These are phyloP conservation scores for Neuroscelio doddi DNA, from an alignment of 2,888 invertebrate species.

Conservation along the genomic window DNA sequence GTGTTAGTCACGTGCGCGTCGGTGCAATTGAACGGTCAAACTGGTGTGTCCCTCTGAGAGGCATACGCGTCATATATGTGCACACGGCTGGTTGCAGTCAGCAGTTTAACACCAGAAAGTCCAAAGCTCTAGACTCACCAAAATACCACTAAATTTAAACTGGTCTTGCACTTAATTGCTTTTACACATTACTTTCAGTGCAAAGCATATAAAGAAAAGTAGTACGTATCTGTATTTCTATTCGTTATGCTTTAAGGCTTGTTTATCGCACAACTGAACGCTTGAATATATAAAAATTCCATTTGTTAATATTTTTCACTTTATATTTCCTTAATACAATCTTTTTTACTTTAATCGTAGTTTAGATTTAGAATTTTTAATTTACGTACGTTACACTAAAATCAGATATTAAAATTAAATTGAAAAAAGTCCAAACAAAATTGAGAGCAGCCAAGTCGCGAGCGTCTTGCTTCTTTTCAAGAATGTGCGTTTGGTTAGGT, in stretches of 20 bases:
- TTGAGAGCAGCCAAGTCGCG: too few relatives aligned
- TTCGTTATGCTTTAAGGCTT: neutral
- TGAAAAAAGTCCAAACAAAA: too few relatives aligned
- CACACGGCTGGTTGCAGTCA: conserved; percentile 53
- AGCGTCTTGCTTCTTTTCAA: neutral
- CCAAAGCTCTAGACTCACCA: conserved; percentile 19
- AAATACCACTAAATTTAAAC: conserved; percentile 25
- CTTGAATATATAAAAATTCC: too few relatives aligned
- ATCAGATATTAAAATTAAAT: too few relatives aligned
- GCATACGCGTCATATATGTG: conserved; percentile 60
- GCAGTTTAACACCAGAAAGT: conserved; percentile 53
- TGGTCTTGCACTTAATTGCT: conserved; percentile 9
- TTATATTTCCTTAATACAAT: too few relatives aligned
- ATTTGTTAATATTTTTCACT: too few relatives aligned
- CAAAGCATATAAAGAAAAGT: conserved; percentile 6
- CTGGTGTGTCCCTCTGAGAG: conserved; percentile 47
- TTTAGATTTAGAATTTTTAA: too few relatives aligned
- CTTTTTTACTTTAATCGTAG: too few relatives aligned
- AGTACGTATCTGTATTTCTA: neutral
- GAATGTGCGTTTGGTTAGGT: conserved; percentile 40
- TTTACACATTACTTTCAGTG: conserved; percentile 10
- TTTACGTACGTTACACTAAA: too few relatives aligned
- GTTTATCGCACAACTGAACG: neutral
- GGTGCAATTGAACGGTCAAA: conserved; percentile 66
- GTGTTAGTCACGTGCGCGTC: conserved; percentile 66